Conservation (phyloP, 2,113 vertebrate genomes). For the Catharus minimus region DNA sequence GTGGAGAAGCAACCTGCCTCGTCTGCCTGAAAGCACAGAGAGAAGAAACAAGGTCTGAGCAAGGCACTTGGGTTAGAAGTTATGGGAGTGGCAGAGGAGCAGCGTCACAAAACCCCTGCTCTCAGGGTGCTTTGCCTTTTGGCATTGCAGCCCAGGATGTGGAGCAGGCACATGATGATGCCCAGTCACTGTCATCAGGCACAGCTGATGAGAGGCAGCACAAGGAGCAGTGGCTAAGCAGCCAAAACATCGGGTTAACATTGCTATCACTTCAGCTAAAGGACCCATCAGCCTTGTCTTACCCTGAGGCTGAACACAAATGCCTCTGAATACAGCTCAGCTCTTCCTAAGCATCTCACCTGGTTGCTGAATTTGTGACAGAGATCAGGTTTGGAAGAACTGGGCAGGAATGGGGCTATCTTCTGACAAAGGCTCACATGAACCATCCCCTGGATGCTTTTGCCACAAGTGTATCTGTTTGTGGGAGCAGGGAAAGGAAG, state of each 20-base stretch:
- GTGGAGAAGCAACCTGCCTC: conserved; percentile 58
- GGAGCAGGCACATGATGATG: not conserved
- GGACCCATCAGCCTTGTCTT: not conserved
- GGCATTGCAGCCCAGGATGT: not conserved
- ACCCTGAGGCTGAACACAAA: not conserved
- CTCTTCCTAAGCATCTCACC: conserved; percentile 36
- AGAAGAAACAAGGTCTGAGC: not conserved
- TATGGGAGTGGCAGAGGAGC: not conserved
- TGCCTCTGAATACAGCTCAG: accelerated
- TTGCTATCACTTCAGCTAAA: not conserved
- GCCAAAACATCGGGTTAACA: not conserved
- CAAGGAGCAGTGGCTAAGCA: not conserved
- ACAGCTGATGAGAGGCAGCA: not conserved
- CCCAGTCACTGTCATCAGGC: not conserved
- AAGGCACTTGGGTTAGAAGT: not conserved
- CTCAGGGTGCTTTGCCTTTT: not conserved
- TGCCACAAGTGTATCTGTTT: conserved; percentile 55
- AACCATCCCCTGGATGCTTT: not conserved
- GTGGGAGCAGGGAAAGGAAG: not conserved
- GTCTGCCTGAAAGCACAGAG: conserved; percentile 58
- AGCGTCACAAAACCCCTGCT: not conserved
- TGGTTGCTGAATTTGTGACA: conserved; percentile 6
- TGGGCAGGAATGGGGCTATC: not conserved
- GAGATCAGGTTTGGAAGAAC: not conserved
- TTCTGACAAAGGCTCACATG: conserved; percentile 53